phyloP scores from a whole-genome alignment of 1,140 invertebrate species.

The Epicauta chinensis region DNA sequence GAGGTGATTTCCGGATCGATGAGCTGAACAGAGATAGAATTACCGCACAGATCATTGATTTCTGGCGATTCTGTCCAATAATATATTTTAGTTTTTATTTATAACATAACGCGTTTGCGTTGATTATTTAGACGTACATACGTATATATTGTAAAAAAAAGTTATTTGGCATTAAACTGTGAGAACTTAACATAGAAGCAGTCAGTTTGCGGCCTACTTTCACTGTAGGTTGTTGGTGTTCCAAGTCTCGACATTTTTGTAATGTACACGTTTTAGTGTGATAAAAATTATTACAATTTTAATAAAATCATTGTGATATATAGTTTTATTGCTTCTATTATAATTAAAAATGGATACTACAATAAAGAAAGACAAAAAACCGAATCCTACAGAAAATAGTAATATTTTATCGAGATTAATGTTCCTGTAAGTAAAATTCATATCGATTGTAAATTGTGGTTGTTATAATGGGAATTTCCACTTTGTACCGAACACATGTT shows the following conservation, averaged over 20 bases:
- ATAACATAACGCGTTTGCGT: too few species aligned
- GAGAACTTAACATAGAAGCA: background rate
- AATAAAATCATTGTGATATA: too few species aligned
- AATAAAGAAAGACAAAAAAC: slow-evolving; percentile 6
- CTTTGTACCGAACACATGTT: background rate
- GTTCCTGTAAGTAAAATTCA: slow-evolving; percentile 11
- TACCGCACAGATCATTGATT: too few species aligned
- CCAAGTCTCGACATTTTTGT: background rate
- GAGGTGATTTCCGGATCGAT: too few species aligned
- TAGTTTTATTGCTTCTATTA: background rate
- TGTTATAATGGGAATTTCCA: background rate
- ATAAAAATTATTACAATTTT: background rate
- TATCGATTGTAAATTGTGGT: background rate
- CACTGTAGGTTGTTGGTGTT: background rate
- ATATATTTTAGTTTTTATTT: too few species aligned
- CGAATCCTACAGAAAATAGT: background rate
- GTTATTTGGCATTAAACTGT: too few species aligned
- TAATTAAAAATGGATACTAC: slow-evolving; percentile 10
- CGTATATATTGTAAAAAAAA: too few species aligned
- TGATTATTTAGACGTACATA: too few species aligned
- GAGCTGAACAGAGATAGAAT: too few species aligned
- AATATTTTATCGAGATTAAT: slow-evolving; percentile 6
- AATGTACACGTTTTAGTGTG: slow-evolving; percentile 14
- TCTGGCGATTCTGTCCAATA: too few species aligned
- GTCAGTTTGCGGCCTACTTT: slow-evolving; percentile 11